These are phyloP conservation scores for Drosophila guanche DNA, from an alignment of 1,140 invertebrate genomes.

Conservation along the genomic window DNA sequence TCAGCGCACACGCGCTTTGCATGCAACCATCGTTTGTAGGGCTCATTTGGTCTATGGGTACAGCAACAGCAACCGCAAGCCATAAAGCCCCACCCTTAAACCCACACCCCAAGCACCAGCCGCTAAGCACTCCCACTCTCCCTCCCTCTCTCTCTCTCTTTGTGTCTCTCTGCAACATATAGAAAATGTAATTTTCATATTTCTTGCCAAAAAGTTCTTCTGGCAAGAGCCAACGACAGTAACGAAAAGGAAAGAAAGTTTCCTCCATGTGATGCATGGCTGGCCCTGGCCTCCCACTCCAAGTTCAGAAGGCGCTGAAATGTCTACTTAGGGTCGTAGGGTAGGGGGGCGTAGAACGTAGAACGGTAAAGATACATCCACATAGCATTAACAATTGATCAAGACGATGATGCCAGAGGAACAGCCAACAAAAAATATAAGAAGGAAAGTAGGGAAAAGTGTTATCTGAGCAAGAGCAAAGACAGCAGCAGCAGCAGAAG, in stretches of 20 bases:
- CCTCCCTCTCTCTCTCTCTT: too few species aligned
- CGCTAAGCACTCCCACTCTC: not conserved
- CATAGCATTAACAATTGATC: conserved; percentile 79
- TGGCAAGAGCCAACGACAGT: conserved; percentile 59
- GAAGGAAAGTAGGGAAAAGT: conserved; percentile 37
- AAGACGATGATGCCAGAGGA: conserved; percentile 27
- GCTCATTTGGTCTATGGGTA: conserved; percentile 46
- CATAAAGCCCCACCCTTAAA: conserved; percentile 17
- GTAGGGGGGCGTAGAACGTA: not conserved
- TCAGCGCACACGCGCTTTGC: conserved; percentile 55
- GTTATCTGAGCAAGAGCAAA: conserved; percentile 45
- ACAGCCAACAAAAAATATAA: conserved; percentile 22
- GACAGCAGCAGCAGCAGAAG: conserved; percentile 19
- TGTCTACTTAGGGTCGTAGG: conserved; percentile 37
- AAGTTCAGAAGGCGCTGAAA: conserved; percentile 73
- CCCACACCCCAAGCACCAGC: not conserved
- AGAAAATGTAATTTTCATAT: conserved; percentile 65
- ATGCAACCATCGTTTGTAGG: conserved; percentile 51
- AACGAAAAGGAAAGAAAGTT: conserved; percentile 59
- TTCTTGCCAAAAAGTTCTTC: conserved; percentile 55
- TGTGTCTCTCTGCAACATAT: conserved; percentile 24
- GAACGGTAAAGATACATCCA: conserved; percentile 58
- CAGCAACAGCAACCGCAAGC: conserved; percentile 33
- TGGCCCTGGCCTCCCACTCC: conserved; percentile 55
- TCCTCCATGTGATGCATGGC: conserved; percentile 64